Conservation (phyloP, 2,113 vertebrate species). For the Chloropsis hardwickii region DNA sequence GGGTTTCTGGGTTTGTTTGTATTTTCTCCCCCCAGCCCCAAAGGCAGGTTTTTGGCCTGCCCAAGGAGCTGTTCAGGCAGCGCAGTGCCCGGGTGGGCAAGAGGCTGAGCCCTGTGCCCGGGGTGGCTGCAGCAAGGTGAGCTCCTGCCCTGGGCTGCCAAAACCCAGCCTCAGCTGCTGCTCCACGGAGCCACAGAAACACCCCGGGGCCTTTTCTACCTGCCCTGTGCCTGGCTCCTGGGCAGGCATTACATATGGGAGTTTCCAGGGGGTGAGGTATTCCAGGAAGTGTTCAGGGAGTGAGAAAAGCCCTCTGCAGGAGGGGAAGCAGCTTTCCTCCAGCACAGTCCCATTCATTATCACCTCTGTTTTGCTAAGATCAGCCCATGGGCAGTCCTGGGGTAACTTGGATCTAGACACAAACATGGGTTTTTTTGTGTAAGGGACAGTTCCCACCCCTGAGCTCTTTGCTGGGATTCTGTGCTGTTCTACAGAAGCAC, state of each 20-base stretch:
- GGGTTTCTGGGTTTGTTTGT: not conserved
- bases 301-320: not conserved
- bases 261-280: not conserved
- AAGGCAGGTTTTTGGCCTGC: not conserved
- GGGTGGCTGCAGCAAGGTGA: not conserved
- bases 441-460: not conserved
- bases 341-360: rapidly evolving
- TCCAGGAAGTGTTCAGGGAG: not conserved
- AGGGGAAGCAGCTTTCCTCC: not conserved
- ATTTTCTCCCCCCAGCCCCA: not conserved
- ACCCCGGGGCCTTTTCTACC: not conserved
- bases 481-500: not conserved
- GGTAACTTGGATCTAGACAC: not conserved
- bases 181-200: not conserved
- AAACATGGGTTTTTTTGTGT: not conserved
- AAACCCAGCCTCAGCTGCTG: not conserved
- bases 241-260: rapidly evolving
- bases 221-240: not conserved
- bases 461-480: not conserved
- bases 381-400: too few relatives aligned
- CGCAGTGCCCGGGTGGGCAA: rapidly evolving
- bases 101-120: rapidly evolving
- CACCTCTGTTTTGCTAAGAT: not conserved
- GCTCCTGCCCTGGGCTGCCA: not conserved
- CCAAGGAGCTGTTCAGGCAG: not conserved